Evolutionary conservation across 2,113 vertebrate genomes (phyloP), one percentile per base, ranked within the genome.

Genomic region (Ceyx margarethae): DNA sequence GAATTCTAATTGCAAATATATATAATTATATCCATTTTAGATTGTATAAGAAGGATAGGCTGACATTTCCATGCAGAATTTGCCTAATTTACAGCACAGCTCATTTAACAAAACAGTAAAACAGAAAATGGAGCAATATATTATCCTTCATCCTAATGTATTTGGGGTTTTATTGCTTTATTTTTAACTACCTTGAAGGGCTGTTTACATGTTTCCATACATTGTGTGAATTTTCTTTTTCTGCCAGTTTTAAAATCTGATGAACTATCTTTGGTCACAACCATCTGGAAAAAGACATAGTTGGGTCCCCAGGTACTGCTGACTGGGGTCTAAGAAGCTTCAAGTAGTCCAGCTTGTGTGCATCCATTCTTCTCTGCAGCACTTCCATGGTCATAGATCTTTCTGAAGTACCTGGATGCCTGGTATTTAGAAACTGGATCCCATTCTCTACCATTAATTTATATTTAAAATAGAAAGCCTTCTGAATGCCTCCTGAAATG

Each of bases 1-100:
- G 64, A 87, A 82, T 91, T 87, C 35, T 42, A 92, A 91, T 76
- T 73, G 85, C 42, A 77, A 79, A 72, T 77, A 62, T 54, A 80
- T 51, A 40, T 37, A 72, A 91, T 75, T 57, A 53, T 42, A 74
- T 46, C 64, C 15, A 11, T 82, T 89, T 84, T 73, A 82, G 56
- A 80, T 33, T 74, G 13, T 37, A 3, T 45, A 57, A 21, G 83
- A 83, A 67, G 29, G 13, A 21, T 67, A 61, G 58, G 19, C 15
- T 89, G 29, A 18, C 20, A 81, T 26, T 65, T 79, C 58, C 79
- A 45, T 33, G 77, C 4, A 91, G 37, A 80, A 46, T 73, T 87
- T 73, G 9, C 51, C 42, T 51, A 58, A 61, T 56, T 81, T 86
- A 75, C 33, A 45, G 43, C 22, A 57, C 8, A 45, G 12, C 18